phyloP scores from a whole-genome alignment of 2,888 invertebrate species.

The Lepidonotus clava region DNA sequence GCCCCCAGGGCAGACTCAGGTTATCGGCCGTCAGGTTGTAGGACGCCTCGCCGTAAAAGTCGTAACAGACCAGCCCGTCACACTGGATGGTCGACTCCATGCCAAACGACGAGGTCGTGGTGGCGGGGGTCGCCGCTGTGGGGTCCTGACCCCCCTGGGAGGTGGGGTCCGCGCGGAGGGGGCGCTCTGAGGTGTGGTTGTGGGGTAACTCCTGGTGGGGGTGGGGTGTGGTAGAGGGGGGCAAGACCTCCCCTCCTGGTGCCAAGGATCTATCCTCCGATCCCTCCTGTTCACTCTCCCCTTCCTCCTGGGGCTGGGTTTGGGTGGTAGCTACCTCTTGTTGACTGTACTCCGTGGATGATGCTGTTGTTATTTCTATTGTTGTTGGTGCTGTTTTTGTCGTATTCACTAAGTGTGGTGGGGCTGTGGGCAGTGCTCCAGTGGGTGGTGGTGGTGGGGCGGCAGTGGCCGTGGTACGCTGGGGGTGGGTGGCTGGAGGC shows the following conservation, averaged over 20 bases:
- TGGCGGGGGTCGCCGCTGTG: neutral
- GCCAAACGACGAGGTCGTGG: neutral
- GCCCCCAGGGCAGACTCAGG: neutral
- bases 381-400: neutral
- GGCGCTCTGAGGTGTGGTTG: neutral
- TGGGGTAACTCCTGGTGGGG: neutral
- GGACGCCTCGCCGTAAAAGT: neutral
- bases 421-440: neutral
- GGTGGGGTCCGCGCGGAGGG: neutral
- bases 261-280: too few relatives aligned
- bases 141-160: neutral
- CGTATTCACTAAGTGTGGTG: neutral
- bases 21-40: neutral
- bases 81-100: constrained; percentile 28
- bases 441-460: neutral
- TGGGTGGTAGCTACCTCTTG: neutral
- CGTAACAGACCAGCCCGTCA: constrained; percentile 3
- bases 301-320: too few relatives aligned
- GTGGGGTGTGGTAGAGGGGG: too few relatives aligned
- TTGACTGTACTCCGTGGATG: neutral
- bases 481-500: neutral
- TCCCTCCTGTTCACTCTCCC: too few relatives aligned
- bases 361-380: neutral
- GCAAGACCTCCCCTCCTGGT: too few relatives aligned
- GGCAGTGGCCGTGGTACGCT: neutral